Base-by-base conservation (phyloP, 2,888 invertebrate species). In the Bombylius discolor region DNA sequence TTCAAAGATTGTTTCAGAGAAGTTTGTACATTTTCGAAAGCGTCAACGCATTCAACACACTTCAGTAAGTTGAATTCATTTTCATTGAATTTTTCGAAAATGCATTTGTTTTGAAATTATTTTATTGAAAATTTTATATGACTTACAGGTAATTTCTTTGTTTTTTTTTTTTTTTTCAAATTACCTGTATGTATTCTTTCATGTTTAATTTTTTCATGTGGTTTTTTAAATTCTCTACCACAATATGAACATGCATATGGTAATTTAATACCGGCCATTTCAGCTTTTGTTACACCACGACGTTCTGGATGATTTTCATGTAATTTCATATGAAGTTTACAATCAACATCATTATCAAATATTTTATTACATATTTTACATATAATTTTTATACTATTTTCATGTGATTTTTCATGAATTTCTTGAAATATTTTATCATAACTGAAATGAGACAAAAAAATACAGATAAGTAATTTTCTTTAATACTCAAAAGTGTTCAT, bases 141-240 rank as follows among this genome's bases (percentile, higher is more conserved):
- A 23, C 2, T 23, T 23, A 23, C 23, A 39, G 12, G 23, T 33
- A 14, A 49, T 13, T 55, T 42, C 6, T 51, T 47, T 51, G 7
- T 9, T 13, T 34, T 31, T 42, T 47, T 7, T 34, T 47, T 48
- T 23, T 7, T 33, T 11, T 33, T 12, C 32, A 11, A 42, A 11
- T 44, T 63, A 67, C 85, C 85, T 1, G 89, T 89, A 63, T 89
- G 89, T 65, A 88, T 84, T n/a, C 89, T 77, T 70, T 89, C 89
- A 64, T 89, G 89, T 70, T 88, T 88, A 2, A 89, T 88, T 70
- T 88, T 88, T 64, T 89, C 88, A 64, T 86, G 87, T 0, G 89
- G 87, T 47, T 87, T 76, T 4, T 81, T 77, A 64, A 89, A 89
- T 59, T 82, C 77, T 55, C 85, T 77, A 0, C 80, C 81, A 64